Conservation (phyloP, 1,140 invertebrate species). For the Hylaeus volcanicus region DNA sequence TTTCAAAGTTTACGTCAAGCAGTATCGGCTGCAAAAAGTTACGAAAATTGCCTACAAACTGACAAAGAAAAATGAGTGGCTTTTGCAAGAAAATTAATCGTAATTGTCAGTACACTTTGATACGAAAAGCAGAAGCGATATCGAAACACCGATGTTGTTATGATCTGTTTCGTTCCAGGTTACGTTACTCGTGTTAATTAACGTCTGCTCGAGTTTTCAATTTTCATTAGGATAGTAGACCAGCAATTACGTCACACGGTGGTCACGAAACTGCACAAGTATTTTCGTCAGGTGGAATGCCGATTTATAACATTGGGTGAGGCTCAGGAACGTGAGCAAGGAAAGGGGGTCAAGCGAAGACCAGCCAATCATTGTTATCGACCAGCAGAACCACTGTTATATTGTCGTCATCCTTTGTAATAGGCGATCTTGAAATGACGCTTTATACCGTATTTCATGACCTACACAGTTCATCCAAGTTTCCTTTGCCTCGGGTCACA, state of each 20-base stretch:
- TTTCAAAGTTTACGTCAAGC: no score
- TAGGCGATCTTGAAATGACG: conserved; percentile 7
- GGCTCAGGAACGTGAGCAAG: conserved; percentile 13
- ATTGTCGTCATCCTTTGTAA: conserved; percentile 31
- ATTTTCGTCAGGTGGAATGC: not conserved
- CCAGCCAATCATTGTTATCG: conserved; percentile 38
- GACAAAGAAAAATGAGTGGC: no score
- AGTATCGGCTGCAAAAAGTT: no score
- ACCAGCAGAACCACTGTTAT: conserved; percentile 19
- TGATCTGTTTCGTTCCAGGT: no score
- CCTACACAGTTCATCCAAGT: no score
- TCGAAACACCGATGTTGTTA: no score
- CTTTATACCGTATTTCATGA: not conserved
- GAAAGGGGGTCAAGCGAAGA: conserved; percentile 45
- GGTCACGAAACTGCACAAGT: not conserved
- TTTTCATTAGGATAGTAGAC: conserved; percentile 33
- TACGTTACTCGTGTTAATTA: no score
- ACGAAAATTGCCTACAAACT: no score
- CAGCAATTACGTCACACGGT: not conserved
- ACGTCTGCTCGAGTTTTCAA: not conserved
- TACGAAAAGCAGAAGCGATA: no score
- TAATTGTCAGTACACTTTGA: no score
- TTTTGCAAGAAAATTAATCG: no score
- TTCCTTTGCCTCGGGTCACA: no score
- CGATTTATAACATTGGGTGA: conserved; percentile 40